Evolutionary conservation across 1,140 invertebrate genomes (phyloP).

Genomic region (Asobara japonica): DNA sequence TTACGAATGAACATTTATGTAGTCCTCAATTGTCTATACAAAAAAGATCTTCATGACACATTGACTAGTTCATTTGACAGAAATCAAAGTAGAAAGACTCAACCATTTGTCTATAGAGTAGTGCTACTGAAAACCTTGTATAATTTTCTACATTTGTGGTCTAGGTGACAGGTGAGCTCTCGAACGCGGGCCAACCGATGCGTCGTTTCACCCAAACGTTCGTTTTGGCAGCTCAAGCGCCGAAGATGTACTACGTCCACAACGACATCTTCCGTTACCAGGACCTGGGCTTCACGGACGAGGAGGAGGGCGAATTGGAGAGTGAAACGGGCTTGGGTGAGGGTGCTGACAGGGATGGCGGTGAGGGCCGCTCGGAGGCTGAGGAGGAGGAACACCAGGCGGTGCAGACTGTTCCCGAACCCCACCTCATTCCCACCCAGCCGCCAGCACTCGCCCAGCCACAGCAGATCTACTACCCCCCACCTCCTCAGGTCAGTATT

Average conservation of each 20-base stretch:
- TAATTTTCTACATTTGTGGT: conserved; percentile 26
- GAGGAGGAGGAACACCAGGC: conserved; percentile 71
- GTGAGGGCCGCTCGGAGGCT: conserved; percentile 73
- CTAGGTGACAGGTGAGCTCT: conserved; percentile 93
- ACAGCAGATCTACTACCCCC: conserved; percentile 58
- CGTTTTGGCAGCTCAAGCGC: conserved; percentile 91
- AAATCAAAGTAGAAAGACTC: no score
- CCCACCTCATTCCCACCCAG: conserved; percentile 49
- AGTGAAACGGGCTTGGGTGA: conserved; percentile 54
- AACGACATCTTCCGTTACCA: conserved; percentile 99
- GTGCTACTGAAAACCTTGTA: no score
- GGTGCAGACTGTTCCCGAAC: conserved; percentile 45
- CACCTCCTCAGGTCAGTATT: conserved; percentile 44
- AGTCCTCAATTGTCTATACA: no score
- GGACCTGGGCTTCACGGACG: conserved; percentile 70
- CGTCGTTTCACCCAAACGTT: conserved; percentile 97
- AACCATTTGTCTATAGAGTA: no score
- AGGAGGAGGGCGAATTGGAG: conserved; percentile 68
- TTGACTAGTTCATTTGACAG: no score
- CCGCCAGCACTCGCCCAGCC: conserved; percentile 46
- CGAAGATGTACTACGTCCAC: conserved; percentile 97
- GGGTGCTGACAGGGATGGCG: conserved; percentile 59
- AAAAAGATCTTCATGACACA: no score
- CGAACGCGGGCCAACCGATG: conserved; percentile 96
- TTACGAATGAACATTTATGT: no score